Percentiles rank a stretch among this genome's conserved stretches.
These are phyloP conservation scores for Pomacea maculata DNA, from an alignment of 1,140 invertebrate genomes.

Conservation along the genomic window DNA sequence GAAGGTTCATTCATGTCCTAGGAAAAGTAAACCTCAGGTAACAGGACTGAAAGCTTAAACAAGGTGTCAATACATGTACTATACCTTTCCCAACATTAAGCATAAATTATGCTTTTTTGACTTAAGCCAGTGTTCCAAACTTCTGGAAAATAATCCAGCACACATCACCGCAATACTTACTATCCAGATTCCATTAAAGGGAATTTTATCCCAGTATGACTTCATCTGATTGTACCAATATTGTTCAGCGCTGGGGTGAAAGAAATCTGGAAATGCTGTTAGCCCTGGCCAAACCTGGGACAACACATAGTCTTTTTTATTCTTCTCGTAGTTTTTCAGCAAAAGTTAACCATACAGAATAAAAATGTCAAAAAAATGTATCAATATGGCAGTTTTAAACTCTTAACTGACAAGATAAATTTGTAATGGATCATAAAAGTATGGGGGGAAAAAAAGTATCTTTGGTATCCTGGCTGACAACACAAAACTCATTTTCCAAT, in stretches of 20 bases:
- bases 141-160: not conserved
- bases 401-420: too few relatives aligned
- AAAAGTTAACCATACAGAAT: too few relatives aligned
- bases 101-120: not conserved
- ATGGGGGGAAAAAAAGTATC: too few relatives aligned
- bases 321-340: too few relatives aligned
- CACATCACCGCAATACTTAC: conserved; percentile 29
- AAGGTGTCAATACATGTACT: not conserved
- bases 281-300: conserved; percentile 32
- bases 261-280: conserved; percentile 82
- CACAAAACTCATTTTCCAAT: not conserved
- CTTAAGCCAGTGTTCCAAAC: not conserved
- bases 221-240: conserved; percentile 82
- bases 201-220: conserved; percentile 72
- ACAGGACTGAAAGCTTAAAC: not conserved
- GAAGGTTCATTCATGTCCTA: conserved; percentile 84
- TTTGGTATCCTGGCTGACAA: not conserved
- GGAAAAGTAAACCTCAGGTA: conserved; percentile 9
- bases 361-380: too few relatives aligned
- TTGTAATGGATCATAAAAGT: too few relatives aligned
- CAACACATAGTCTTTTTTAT: not conserved
- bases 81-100: not conserved
- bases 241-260: conserved; percentile 73
- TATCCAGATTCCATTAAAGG: conserved; percentile 70
- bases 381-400: too few relatives aligned